Conservation (phyloP, 2,888 invertebrate genomes). For the Heteromurus nitidus region DNA sequence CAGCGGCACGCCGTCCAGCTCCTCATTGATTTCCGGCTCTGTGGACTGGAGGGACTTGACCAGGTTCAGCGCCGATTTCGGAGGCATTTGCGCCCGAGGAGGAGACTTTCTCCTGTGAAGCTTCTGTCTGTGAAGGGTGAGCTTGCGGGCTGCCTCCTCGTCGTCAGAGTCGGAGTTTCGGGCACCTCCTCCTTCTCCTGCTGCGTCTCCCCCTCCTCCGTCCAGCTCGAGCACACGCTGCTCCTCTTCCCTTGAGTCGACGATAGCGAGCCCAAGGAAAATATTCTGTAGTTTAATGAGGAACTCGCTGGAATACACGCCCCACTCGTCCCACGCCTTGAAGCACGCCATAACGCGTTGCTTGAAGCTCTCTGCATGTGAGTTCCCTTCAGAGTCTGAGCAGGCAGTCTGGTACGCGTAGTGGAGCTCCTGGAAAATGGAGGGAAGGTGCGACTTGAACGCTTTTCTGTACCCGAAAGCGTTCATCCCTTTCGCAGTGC, state of each 20-base stretch:
- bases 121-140: constrained; percentile 33
- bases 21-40: constrained; percentile 79
- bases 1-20: constrained; percentile 83
- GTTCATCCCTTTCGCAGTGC: constrained; percentile 95
- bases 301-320: constrained; percentile 95
- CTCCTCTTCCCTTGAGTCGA: constrained; percentile 43
- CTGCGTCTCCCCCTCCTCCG: background rate
- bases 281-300: constrained; percentile 90
- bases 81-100: constrained; percentile 71
- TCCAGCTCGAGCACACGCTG: background rate
- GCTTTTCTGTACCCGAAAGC: constrained; percentile 94
- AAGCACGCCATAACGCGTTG: constrained; percentile 91
- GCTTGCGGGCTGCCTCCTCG: constrained; percentile 69
- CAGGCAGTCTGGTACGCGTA: constrained; percentile 79
- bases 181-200: background rate
- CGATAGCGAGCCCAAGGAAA: constrained; percentile 85
- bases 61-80: constrained; percentile 70
- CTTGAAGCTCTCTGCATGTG: constrained; percentile 98
- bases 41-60: constrained; percentile 69
- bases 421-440: constrained; percentile 86
- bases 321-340: constrained; percentile 98
- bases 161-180: constrained; percentile 71
- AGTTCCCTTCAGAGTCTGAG: constrained; percentile 61
- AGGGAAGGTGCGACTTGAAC: constrained; percentile 89
- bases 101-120: constrained; percentile 64